Conservation (phyloP, 2,113 vertebrate species). For the Atherinomorus stipes region DNA sequence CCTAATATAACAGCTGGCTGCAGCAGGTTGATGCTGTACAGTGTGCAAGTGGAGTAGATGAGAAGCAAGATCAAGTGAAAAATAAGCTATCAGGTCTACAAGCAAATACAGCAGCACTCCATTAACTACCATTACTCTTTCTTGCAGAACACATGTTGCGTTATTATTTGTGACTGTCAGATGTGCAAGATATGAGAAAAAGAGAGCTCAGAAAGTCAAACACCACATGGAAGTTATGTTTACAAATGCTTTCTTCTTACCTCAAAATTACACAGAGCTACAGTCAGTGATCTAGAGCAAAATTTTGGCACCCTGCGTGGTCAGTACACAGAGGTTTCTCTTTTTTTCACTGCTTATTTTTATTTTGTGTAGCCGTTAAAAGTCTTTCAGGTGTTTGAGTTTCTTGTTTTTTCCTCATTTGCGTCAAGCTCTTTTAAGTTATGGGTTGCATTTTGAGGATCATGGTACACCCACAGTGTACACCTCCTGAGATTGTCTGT, state of each 20-base stretch:
- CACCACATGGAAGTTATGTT: not conserved
- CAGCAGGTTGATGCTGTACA: not conserved
- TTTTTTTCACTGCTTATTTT: not conserved
- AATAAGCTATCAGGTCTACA: constrained; percentile 28
- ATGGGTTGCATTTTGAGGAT: not conserved
- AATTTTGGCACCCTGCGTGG: no score
- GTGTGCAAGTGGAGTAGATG: not conserved
- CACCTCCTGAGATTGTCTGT: not conserved
- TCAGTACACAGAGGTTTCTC: no score
- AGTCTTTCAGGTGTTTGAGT: not conserved
- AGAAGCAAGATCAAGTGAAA: constrained; percentile 10
- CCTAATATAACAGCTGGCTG: not conserved
- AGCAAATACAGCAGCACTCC: constrained; percentile 3
- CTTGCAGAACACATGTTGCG: constrained; percentile 5
- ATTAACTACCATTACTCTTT: not conserved
- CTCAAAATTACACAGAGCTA: no score
- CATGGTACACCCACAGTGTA: not conserved
- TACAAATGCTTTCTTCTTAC: not conserved
- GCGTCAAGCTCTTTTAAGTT: not conserved
- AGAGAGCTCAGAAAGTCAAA: constrained; percentile 1
- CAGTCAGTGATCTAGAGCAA: no score
- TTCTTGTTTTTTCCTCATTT: not conserved
- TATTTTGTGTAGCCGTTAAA: not conserved
- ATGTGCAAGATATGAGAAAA: not conserved
- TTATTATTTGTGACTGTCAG: not conserved